Conservation (phyloP, 1,140 invertebrate species). For the Eriocheir sinensis region DNA sequence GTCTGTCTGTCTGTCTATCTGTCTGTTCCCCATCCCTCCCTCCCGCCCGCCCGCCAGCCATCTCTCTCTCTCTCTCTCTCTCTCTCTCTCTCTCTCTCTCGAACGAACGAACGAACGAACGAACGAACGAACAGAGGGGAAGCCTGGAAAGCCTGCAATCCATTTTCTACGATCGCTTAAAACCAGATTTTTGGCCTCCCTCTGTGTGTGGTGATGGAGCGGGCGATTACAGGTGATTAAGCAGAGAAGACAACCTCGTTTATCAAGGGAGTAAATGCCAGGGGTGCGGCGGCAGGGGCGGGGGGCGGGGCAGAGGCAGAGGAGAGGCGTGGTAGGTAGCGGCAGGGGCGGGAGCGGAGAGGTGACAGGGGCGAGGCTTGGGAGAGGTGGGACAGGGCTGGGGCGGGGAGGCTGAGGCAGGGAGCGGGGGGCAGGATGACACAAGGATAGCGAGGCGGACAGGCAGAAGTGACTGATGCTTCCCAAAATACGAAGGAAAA, state of each 20-base stretch:
- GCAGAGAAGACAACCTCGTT: slow-evolving; percentile 1
- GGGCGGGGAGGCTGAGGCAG: background rate
- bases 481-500: background rate
- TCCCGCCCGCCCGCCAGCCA: background rate
- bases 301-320: background rate
- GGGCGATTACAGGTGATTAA: background rate
- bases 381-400: no score
- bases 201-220: background rate
- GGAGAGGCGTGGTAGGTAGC: background rate
- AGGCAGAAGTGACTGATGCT: background rate
- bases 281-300: background rate
- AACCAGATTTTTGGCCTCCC: background rate
- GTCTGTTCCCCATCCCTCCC: no score
- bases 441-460: background rate
- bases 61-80: slow-evolving; percentile 35
- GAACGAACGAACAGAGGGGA: no score
- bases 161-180: background rate
- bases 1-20: no score
- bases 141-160: background rate
- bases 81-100: slow-evolving; percentile 7
- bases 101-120: no score
- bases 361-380: background rate
- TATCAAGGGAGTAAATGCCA: background rate
- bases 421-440: background rate
- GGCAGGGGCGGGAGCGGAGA: background rate